phyloP scores from a whole-genome alignment of 2,888 invertebrate species.

The Melanchra persicariae region DNA sequence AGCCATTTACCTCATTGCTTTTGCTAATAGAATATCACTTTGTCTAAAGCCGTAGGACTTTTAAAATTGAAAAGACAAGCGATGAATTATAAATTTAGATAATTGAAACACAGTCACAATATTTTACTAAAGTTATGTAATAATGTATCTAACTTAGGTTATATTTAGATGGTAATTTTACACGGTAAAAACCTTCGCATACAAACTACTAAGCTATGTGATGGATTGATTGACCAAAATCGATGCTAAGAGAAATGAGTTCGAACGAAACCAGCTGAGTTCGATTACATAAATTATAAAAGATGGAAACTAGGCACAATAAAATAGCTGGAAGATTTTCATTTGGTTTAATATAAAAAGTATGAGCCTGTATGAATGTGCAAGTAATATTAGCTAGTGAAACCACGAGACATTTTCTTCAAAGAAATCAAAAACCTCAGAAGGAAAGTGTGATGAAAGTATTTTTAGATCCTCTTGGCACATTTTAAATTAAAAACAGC shows the following conservation, averaged over 20 bases:
- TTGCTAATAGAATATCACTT: no score
- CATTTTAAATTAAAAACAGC: conserved; percentile 1
- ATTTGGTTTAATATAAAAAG: no score
- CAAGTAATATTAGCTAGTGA: no score
- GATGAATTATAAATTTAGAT: no score
- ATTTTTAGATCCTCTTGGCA: neutral
- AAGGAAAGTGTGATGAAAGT: neutral
- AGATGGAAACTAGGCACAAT: no score
- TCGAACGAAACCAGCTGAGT: conserved; percentile 9
- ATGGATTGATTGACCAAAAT: conserved; percentile 16
- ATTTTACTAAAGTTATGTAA: neutral
- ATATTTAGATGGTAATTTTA: conserved; percentile 7
- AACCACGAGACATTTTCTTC: no score
- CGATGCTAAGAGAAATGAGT: neutral
- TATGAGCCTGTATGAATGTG: no score
- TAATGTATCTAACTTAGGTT: neutral
- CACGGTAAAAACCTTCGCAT: neutral
- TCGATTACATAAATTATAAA: neutral
- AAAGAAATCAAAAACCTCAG: neutral
- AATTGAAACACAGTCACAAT: neutral
- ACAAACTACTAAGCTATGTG: neutral
- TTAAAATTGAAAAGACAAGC: no score
- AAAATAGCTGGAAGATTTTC: no score
- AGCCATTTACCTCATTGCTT: no score
- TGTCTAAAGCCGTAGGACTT: no score